Conservation (phyloP, 2,113 vertebrate species). For the Pangasianodon gigas region DNA sequence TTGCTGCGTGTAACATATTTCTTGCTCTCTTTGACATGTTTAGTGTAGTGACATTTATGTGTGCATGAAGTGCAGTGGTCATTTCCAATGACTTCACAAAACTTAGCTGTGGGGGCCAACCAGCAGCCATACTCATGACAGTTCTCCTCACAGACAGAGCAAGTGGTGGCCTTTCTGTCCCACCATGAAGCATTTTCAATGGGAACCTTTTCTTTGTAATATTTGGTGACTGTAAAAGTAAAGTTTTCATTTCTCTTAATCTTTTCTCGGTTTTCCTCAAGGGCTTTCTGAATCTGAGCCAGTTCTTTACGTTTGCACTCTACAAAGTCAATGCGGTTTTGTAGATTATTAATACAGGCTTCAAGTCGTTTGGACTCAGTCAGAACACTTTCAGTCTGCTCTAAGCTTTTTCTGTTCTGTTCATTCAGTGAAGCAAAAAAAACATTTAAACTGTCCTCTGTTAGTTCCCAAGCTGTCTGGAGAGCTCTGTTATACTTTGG, state of each 20-base stretch:
- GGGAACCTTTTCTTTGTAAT: background rate
- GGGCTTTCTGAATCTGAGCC: conserved; percentile 16
- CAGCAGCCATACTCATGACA: conserved; percentile 39
- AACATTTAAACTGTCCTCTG: background rate
- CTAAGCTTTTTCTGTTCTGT: conserved; percentile 17
- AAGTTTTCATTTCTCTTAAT: conserved; percentile 31
- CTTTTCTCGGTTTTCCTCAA: conserved; percentile 22
- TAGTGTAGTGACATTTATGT: conserved; percentile 28
- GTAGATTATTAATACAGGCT: conserved; percentile 3
- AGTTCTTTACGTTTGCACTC: conserved; percentile 22
- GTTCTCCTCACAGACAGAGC: conserved; percentile 38
- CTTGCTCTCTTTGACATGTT: conserved; percentile 34
- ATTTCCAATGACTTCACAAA: conserved; percentile 35
- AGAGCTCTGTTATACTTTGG: background rate
- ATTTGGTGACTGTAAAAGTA: background rate
- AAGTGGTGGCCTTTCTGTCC: conserved; percentile 15
- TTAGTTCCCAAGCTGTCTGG: background rate
- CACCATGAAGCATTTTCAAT: conserved; percentile 17
- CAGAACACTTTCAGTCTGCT: conserved; percentile 31
- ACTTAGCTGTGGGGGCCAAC: too few relatives aligned
- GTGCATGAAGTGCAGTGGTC: conserved; percentile 31
- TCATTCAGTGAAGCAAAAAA: background rate
- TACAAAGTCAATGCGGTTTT: conserved; percentile 1
- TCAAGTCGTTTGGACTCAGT: conserved; percentile 17
- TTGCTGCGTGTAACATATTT: background rate